phyloP scores from a whole-genome alignment of 2,797 vertebrate genomes.

The Bradypodion ventrale region DNA sequence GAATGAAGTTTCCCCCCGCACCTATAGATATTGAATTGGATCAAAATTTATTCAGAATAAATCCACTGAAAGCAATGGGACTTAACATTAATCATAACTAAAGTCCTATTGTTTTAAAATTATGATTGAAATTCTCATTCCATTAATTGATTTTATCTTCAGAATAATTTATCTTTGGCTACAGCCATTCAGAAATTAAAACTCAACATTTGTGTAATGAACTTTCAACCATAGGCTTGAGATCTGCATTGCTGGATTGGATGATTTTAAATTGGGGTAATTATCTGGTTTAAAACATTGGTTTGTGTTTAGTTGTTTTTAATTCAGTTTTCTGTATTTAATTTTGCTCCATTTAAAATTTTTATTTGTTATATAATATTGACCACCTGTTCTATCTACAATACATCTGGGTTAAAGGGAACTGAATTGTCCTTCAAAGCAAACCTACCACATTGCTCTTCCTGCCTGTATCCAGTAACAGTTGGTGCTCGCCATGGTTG shows the following conservation, averaged over 20 bases:
- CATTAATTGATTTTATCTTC: not conserved
- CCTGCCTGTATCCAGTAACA: too few species aligned
- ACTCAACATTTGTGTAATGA: not conserved
- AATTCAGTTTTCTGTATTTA: not conserved
- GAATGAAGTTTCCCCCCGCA: not conserved
- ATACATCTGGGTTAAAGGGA: not conserved
- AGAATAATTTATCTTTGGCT: not conserved
- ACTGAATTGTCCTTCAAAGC: not conserved
- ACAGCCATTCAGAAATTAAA: not conserved
- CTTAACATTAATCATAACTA: not conserved
- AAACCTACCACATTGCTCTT: too few species aligned
- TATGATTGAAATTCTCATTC: too few species aligned
- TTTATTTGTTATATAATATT: not conserved
- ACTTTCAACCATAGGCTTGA: not conserved
- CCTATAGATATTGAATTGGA: not conserved
- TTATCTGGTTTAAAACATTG: not conserved
- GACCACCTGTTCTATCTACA: not conserved
- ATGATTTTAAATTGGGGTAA: not conserved
- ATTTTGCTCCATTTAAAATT: not conserved
- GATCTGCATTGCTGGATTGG: not conserved
- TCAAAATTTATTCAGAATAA: not conserved
- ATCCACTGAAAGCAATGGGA: not conserved
- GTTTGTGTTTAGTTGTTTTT: not conserved
- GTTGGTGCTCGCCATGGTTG: too few species aligned
- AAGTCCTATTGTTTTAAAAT: not conserved